Base-by-base conservation (phyloP, 2,113 vertebrate genomes). In the Onychostruthus taczanowskii region DNA sequence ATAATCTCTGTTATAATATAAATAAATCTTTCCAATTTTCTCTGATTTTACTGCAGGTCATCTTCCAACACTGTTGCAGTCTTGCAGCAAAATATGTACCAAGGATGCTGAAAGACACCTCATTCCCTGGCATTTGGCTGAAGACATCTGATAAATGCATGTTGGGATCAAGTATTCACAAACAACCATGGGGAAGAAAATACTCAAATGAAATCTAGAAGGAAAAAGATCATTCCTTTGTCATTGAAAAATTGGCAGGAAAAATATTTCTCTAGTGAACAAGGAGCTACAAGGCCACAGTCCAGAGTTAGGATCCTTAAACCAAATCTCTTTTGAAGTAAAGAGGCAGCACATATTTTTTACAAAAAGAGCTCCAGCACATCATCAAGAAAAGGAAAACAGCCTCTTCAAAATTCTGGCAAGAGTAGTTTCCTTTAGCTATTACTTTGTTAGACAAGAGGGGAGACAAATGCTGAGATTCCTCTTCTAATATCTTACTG, bases 401-500 rank as follows among this genome's bases (percentile, higher is more conserved):
- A 89, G 2, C 4, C 43, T 59, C 27, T 82, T 73, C 49, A 92
- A 75, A 79, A 31, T 13, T 49, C 2, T 83, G 26, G 2, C 16
- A 76, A 52, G 16, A 67, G 3, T 52, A 44, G 2, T 9, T 80
- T 53, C 17, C 16, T 89, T 72, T 47, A 69, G 14, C 12, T 10
- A 6, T 47, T 53, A 44, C 23, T 64, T 93, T 82, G 18, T 14
- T 84, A 64, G 16, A 5, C 52, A 50, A n/a, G 27, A 84, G 31
- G 26, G 19, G 5, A 89, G 9, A 66, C 15, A 75, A 68, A 62
- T 47, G 37, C 23, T 37, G 35, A 82, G 18, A 52, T 14, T 84
- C 21, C 6, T 73, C n/a, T 84, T 37, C 47, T 68, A 80, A 55
- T 0, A 1, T 27, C 7, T 73, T 53, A 50, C 1, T 0, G 31